These are phyloP conservation scores for Nyctibius grandis DNA, from an alignment of 2,797 vertebrate species.

Conservation along the genomic window DNA sequence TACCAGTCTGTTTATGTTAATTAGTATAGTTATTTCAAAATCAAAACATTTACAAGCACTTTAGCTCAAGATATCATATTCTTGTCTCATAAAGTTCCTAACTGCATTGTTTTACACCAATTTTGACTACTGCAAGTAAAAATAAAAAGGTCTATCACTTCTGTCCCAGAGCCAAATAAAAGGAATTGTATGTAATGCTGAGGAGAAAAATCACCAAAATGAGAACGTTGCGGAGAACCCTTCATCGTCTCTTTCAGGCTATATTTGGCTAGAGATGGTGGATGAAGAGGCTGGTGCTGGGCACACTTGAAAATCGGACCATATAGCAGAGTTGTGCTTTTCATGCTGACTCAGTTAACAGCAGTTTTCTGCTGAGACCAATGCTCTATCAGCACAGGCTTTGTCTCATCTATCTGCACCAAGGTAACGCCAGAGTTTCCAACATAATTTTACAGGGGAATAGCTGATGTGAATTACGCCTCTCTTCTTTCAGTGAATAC, in stretches of 20 bases:
- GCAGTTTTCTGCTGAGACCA: background rate
- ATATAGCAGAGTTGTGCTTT: background rate
- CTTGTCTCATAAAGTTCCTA: background rate
- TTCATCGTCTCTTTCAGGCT: background rate
- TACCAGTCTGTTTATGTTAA: background rate
- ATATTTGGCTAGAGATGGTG: background rate
- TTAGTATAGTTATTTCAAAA: background rate
- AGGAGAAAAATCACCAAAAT: background rate
- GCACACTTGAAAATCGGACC: background rate
- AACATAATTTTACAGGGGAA: background rate
- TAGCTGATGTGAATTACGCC: background rate
- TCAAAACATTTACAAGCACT: background rate
- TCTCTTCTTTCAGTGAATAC: background rate
- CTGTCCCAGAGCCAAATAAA: background rate
- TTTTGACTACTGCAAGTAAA: background rate
- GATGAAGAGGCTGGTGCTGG: background rate
- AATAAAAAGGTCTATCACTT: fast-evolving
- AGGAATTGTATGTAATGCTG: background rate
- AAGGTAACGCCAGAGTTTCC: background rate
- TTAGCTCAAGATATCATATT: background rate
- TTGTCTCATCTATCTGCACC: background rate
- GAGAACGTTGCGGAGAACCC: background rate
- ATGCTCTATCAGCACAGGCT: background rate
- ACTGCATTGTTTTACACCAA: background rate
- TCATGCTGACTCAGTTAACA: background rate